phyloP scores from a whole-genome alignment of 2,113 vertebrate species.

The Gasterosteus aculeatus region DNA sequence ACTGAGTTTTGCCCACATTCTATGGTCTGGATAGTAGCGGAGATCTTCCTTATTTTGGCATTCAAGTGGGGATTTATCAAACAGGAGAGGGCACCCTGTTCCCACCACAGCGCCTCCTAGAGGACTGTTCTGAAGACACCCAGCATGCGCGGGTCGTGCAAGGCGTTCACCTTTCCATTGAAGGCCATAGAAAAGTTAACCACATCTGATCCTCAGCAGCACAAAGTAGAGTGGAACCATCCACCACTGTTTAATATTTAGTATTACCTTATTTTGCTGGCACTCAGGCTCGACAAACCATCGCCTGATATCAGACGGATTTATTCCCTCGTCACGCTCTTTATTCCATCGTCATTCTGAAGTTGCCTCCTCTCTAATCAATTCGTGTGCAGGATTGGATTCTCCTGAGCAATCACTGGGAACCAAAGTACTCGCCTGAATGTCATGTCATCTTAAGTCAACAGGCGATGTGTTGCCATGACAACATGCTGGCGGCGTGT shows the following conservation, averaged over 20 bases:
- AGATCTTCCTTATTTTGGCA: not conserved
- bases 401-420: not conserved
- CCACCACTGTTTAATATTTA: not conserved
- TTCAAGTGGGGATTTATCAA: not conserved
- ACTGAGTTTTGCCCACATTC: not conserved
- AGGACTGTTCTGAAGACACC: not conserved
- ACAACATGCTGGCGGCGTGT: not conserved
- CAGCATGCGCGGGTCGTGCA: not conserved
- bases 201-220: not conserved
- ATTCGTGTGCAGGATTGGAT: not conserved
- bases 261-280: not conserved
- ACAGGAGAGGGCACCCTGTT: not conserved
- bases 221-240: not conserved
- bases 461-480: not conserved
- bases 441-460: too few species aligned
- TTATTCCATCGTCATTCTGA: not conserved
- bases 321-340: not conserved
- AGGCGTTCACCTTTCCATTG: not conserved
- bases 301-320: not conserved
- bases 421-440: not conserved
- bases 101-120: not conserved
- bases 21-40: not conserved
- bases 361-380: not conserved
- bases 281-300: not conserved
- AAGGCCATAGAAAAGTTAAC: not conserved